Base-by-base conservation (phyloP, 2,888 invertebrate genomes). In the Tenthredo scrophulariae region DNA sequence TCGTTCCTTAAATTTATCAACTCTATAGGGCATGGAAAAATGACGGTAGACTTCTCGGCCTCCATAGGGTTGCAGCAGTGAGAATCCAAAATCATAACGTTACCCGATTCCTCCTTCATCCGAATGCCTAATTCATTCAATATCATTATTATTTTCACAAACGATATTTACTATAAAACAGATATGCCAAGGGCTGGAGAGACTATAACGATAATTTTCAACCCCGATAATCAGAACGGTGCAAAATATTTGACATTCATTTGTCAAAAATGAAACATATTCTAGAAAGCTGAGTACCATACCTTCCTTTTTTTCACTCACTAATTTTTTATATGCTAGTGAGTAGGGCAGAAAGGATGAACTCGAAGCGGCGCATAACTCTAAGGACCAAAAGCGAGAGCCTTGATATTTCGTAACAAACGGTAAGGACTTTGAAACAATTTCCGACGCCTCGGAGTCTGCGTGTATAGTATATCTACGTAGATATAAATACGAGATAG, bases 361-460 rank as follows among this genome's bases (percentile, higher is more conserved):
- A 74, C 26, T 74, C 43, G 13, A 43, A 43, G 43, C 72, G 43
- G 4, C 10, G 7, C 33, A 9, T 54, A 54, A 74, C 43, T 74
- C 43, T 50, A 77, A 54, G 29, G 29, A 77, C 54, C 33, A 54
- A 54, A 50, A 77, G 54, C 77, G 77, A 77, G 26, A 50, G 77
- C 54, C 77, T 77, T 54, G 40, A n/a, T 50, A 54, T 54, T 77
- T 29, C 77, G 29, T 54, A 54, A 77, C 77, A 77, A 54, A 33
- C 77, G 77, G 46, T 22, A 54, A 77, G 77, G 50, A 50, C 50
- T 77, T 77, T 29, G 18, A 29, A 54, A 54, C 77, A 54, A 77
- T 77, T 77, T 54, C 50, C 46, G 50, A 50, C 77, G 50, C 54
- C 54, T 50, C 46, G 1, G 50, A 54, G 26, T 50, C 29, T 26